These are phyloP conservation scores for Zaprionus taronus DNA, from an alignment of 1,140 invertebrate genomes.

Conservation along the genomic window DNA sequence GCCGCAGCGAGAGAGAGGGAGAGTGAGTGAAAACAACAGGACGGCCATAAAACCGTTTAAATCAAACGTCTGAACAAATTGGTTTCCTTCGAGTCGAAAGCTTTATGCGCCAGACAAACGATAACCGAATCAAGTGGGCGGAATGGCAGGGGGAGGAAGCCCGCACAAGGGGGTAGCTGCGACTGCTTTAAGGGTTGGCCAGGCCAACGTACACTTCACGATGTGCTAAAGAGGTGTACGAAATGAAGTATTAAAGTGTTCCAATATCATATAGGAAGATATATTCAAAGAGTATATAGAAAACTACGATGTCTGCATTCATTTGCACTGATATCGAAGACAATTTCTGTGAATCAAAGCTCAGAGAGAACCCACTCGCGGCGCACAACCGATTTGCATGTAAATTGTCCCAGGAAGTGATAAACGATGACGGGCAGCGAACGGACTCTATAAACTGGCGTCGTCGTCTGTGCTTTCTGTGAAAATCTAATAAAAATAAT, in stretches of 20 bases:
- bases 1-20: constrained; percentile 11
- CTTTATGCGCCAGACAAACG: constrained; percentile 72
- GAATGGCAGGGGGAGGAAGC: not conserved
- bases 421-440: constrained; percentile 65
- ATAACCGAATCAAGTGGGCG: constrained; percentile 37
- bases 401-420: constrained; percentile 82
- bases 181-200: constrained; percentile 28
- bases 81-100: constrained; percentile 81
- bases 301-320: not conserved
- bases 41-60: constrained; percentile 82
- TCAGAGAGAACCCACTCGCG: not conserved
- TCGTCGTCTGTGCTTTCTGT: constrained; percentile 45
- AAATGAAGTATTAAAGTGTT: constrained; percentile 1
- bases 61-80: constrained; percentile 83
- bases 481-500: constrained; percentile 78
- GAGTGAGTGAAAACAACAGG: constrained; percentile 77
- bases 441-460: constrained; percentile 44
- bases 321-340: not conserved
- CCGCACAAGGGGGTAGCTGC: not conserved
- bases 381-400: constrained; percentile 69
- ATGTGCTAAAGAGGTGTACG: constrained; percentile 40
- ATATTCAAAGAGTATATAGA: not conserved
- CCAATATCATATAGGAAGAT: not conserved
- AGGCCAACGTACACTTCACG: constrained; percentile 9
- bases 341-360: constrained; percentile 9